A percentile compares a stretch with the other conserved stretches of the same genome.
These are phyloP conservation scores for Holacanthella duospinosa DNA, from an alignment of 2,888 invertebrate species.

Conservation along the genomic window DNA sequence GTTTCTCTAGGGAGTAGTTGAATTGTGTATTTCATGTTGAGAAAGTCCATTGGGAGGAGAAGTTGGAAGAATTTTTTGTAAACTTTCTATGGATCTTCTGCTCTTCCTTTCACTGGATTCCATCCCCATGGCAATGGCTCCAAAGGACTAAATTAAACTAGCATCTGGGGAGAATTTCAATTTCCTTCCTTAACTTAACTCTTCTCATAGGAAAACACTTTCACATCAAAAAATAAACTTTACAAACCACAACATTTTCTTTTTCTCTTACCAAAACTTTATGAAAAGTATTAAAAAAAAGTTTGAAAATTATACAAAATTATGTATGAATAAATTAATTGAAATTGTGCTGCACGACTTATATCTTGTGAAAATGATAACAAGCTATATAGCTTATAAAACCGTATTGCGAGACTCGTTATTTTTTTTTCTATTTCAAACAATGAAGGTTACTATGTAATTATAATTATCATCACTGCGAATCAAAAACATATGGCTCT, in stretches of 20 bases:
- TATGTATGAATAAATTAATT: background rate
- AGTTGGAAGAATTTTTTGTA: background rate
- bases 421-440: no score
- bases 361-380: no score
- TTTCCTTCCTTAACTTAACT: background rate
- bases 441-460: no score
- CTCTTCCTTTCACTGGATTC: background rate
- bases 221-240: no score
- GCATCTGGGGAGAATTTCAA: conserved; percentile 3
- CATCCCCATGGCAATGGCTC: background rate
- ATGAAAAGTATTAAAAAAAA: background rate
- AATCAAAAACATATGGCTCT: no score
- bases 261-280: background rate
- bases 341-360: no score
- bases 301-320: background rate
- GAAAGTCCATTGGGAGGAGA: background rate
- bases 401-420: no score
- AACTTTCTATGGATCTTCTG: background rate
- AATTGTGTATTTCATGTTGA: background rate
- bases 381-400: no score
- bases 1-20: background rate
- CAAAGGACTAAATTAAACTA: background rate
- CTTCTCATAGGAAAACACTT: no score
- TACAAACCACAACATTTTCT: background rate
- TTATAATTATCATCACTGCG: no score